Conservation (phyloP, 2,888 invertebrate species). For the Drosophila tanythrix region DNA sequence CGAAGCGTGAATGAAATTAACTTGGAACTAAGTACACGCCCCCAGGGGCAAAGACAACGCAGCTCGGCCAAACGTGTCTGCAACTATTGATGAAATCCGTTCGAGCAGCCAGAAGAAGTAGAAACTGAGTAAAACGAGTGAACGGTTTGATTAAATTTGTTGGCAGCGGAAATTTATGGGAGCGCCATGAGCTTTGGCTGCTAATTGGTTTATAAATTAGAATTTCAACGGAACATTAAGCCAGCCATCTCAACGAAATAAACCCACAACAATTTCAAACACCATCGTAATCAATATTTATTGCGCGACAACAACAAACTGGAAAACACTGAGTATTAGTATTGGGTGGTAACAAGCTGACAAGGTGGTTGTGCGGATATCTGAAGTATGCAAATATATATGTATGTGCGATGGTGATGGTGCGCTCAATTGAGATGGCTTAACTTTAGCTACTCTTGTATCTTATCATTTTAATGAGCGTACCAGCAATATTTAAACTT, state of each 20-base stretch:
- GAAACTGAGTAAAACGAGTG: constrained; percentile 14
- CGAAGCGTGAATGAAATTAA: constrained; percentile 61
- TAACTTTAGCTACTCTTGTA: constrained; percentile 19
- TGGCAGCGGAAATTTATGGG: constrained; percentile 65
- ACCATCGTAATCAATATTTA: constrained; percentile 69
- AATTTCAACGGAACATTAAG: constrained; percentile 72
- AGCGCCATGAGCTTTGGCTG: constrained; percentile 60
- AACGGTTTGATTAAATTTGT: constrained; percentile 69
- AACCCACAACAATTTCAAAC: constrained; percentile 61
- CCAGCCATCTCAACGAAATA: constrained; percentile 68
- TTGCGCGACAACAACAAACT: constrained; percentile 37
- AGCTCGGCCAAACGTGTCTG: constrained; percentile 6
- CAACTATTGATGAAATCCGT: constrained; percentile 26
- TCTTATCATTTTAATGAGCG: constrained; percentile 13
- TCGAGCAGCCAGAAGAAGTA: constrained; percentile 3
- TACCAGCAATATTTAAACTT: neutral
- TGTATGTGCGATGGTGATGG: neutral
- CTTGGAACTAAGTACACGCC: constrained; percentile 32
- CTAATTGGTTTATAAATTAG: constrained; percentile 78
- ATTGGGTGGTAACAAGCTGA: constrained; percentile 42
- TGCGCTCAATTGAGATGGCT: constrained; percentile 29
- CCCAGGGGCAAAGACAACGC: constrained; percentile 2
- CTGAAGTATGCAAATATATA: constrained; percentile 17
- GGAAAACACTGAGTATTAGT: constrained; percentile 13
- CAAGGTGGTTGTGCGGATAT: constrained; percentile 3